Conservation (phyloP, 1,140 invertebrate species). For the Cotesia chilonis region DNA sequence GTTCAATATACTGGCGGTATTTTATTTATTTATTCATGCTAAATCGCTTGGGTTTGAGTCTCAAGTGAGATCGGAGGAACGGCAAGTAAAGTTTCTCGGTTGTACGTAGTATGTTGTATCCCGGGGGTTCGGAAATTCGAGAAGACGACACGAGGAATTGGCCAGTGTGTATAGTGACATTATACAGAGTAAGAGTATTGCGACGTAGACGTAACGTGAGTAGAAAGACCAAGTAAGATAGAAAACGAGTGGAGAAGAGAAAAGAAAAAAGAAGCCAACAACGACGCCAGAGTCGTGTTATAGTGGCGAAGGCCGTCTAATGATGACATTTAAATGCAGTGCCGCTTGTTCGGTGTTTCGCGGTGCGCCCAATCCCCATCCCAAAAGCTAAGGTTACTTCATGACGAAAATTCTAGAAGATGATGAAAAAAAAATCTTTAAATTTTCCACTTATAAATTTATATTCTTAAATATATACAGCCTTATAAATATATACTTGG, state of each 20-base stretch:
- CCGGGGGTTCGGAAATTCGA: slow-evolving; percentile 41
- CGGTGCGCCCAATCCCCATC: slow-evolving; percentile 44
- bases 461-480: too few relatives aligned
- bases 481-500: slow-evolving; percentile 3
- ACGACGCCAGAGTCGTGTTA: slow-evolving; percentile 41
- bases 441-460: background rate
- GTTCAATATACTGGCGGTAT: slow-evolving; percentile 52
- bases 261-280: slow-evolving; percentile 27
- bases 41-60: slow-evolving; percentile 42
- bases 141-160: slow-evolving; percentile 33
- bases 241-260: background rate
- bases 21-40: slow-evolving; percentile 65
- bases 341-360: slow-evolving; percentile 62
- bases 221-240: background rate
- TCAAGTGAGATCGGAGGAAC: background rate
- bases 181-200: slow-evolving; percentile 4
- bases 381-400: slow-evolving; percentile 51
- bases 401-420: slow-evolving; percentile 15
- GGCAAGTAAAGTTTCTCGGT: background rate
- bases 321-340: slow-evolving; percentile 69
- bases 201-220: background rate
- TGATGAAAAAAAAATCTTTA: background rate
- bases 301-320: slow-evolving; percentile 58
- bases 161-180: background rate
- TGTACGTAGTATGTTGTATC: background rate